Percentiles rank a stretch among this genome's conserved stretches.
Conservation (phyloP, 2,797 vertebrate species). For the Discoglossus pictus region DNA sequence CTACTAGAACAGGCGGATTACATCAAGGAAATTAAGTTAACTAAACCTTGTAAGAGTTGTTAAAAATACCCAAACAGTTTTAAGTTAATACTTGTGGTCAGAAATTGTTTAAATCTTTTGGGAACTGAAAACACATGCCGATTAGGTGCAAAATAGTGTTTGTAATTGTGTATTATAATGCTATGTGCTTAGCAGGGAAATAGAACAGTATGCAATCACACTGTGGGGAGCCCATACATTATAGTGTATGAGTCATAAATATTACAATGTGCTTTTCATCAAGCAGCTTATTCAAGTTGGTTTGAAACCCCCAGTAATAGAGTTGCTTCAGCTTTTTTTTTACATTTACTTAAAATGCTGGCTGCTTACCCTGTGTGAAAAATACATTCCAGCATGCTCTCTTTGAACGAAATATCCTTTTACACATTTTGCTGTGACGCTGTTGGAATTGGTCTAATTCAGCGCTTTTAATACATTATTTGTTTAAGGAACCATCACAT, state of each 20-base stretch:
- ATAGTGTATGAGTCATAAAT: not conserved
- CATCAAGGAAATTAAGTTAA: too few relatives aligned
- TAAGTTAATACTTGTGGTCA: constrained; percentile 21
- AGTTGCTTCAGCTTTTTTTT: constrained; percentile 38
- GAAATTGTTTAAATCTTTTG: constrained; percentile 19
- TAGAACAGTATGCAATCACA: constrained; percentile 6
- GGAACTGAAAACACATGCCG: not conserved
- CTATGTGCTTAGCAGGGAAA: constrained; percentile 21
- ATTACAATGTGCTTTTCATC: constrained; percentile 27
- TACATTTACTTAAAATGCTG: constrained; percentile 26
- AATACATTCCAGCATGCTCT: constrained; percentile 38
- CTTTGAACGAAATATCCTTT: constrained; percentile 28
- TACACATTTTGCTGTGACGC: constrained; percentile 28
- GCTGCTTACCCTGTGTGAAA: constrained; percentile 21
- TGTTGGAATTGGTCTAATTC: too few relatives aligned
- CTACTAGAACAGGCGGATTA: too few relatives aligned
- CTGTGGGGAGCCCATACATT: not conserved
- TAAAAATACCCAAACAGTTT: not conserved
- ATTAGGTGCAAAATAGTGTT: constrained; percentile 3
- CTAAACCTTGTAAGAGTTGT: too few relatives aligned
- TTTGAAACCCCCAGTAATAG: constrained; percentile 11
- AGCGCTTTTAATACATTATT: too few relatives aligned
- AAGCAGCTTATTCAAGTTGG: constrained; percentile 13
- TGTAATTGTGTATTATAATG: constrained; percentile 1
- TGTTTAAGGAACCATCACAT: too few relatives aligned